These are phyloP conservation scores for Erpetoichthys calabaricus DNA, from an alignment of 2,797 vertebrate genomes.

Conservation along the genomic window DNA sequence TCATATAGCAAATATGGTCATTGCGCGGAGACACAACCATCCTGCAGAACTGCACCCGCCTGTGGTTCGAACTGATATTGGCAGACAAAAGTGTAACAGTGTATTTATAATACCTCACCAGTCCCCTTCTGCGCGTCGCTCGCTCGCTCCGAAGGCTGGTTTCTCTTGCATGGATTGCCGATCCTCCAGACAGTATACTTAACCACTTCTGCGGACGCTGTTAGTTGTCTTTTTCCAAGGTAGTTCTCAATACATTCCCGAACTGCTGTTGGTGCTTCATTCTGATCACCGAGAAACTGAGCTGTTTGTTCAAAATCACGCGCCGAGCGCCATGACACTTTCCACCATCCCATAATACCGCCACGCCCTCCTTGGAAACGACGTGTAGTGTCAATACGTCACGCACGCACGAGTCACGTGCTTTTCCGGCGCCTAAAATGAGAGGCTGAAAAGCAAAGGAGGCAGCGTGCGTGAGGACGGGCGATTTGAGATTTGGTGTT, in stretches of 20 bases:
- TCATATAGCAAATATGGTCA: no score
- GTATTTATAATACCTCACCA: constrained; percentile 26
- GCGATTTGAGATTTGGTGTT: no score
- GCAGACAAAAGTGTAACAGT: not conserved
- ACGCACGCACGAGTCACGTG: not conserved
- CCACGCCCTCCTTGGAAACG: constrained; percentile 51
- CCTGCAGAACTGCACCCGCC: no score
- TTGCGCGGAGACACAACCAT: no score
- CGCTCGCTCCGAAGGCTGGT: constrained; percentile 9
- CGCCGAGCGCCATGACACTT: constrained; percentile 93
- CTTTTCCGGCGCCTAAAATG: no score
- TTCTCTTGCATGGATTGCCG: constrained; percentile 16
- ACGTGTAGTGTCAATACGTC: constrained; percentile 1
- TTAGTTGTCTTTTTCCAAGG: no score
- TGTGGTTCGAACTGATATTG: no score
- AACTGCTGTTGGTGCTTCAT: constrained; percentile 26
- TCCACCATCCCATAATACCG: constrained; percentile 79
- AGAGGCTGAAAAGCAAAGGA: no score
- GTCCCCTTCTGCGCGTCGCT: constrained; percentile 23
- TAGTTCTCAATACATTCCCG: no score
- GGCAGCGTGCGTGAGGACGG: no score
- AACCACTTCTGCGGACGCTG: no score
- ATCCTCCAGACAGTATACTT: not conserved
- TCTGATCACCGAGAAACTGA: constrained; percentile 46
- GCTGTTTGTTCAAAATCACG: constrained; percentile 97